Percentiles rank a stretch among this genome's conserved stretches.
phyloP scores from a whole-genome alignment of 2,888 invertebrate genomes.

The Dermolepida albohirtum region DNA sequence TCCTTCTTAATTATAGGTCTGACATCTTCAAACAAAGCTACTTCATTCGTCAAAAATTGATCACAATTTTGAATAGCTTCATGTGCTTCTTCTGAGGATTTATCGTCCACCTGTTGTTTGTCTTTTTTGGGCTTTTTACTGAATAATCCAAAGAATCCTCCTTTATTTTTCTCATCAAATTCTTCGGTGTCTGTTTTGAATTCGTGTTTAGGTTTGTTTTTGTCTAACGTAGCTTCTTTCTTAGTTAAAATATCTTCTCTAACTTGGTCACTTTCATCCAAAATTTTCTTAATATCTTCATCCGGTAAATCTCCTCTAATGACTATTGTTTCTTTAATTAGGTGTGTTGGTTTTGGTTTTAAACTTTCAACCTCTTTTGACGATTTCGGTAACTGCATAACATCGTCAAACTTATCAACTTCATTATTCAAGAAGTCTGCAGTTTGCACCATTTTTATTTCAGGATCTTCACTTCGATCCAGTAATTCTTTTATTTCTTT shows the following conservation, averaged over 20 bases:
- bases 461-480: constrained; percentile 1
- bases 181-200: constrained; percentile 37
- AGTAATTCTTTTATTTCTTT: background rate
- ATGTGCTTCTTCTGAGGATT: constrained; percentile 24
- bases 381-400: constrained; percentile 31
- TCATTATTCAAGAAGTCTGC: constrained; percentile 47
- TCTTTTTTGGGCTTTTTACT: constrained; percentile 51
- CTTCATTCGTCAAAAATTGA: constrained; percentile 53
- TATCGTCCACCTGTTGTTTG: constrained; percentile 14
- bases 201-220: constrained; percentile 41
- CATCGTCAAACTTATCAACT: constrained; percentile 46
- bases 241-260: constrained; percentile 50
- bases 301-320: constrained; percentile 14
- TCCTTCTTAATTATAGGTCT: constrained; percentile 43
- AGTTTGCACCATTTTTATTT: constrained; percentile 18
- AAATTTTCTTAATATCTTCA: constrained; percentile 21
- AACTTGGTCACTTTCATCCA: constrained; percentile 47
- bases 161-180: constrained; percentile 47
- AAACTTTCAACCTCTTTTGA: background rate
- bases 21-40: constrained; percentile 54
- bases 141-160: constrained; percentile 51
- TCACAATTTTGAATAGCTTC: constrained; percentile 42
- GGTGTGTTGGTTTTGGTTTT: constrained; percentile 9
- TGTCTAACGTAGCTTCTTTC: constrained; percentile 1
- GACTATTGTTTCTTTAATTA: constrained; percentile 11